Base-by-base conservation (phyloP, 2,888 invertebrate species). In the Noctua pronuba region DNA sequence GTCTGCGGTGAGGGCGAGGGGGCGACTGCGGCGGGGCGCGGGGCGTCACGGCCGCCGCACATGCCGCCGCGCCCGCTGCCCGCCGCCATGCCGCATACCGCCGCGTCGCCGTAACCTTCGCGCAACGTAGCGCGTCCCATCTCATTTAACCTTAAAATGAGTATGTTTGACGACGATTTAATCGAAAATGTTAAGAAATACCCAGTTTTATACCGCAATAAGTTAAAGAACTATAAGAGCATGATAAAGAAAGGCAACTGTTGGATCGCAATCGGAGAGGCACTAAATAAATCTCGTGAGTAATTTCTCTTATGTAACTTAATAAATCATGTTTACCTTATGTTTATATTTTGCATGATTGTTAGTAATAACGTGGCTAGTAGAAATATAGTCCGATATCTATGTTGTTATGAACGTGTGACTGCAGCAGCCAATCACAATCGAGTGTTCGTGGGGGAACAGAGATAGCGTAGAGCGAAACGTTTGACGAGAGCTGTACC, bases 81-180 rank as follows among this genome's bases (percentile, higher is more conserved):
- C 68, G 74, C 67, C 80, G 79, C 77, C 55, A 62, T 79, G 82
- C 83, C 83, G 83, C 84, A 83, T 83, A 84, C 84, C 84, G 77
- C 81, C 66, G 84, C 84, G 84, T 75, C 81, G 66, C 66, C 74
- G 74, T 60, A 69, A 77, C 64, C 80, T 72, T 77, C 73, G 73
- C 66, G 28, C 62, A 74, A 52, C 80, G 83, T 74, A 67, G 65
- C 81, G 81, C 58, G 78, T 68, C 58, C 64, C 66, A 79, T 66
- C 66, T 72, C 18, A 35, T 71, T 46, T 44, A 46, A 38, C 67
- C 28, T 21, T 31, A 80, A 74, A 69, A 84, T 77, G 78, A 78
- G 55, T 28, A 70, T 71, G 55, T 84, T 84, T 55, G 84, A 84
- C 46, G 84, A 84, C 58, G 84, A 69, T 55, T 73, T 84, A 66